Conservation (phyloP, 1,140 invertebrate species). For the Metaphire vulgaris region DNA sequence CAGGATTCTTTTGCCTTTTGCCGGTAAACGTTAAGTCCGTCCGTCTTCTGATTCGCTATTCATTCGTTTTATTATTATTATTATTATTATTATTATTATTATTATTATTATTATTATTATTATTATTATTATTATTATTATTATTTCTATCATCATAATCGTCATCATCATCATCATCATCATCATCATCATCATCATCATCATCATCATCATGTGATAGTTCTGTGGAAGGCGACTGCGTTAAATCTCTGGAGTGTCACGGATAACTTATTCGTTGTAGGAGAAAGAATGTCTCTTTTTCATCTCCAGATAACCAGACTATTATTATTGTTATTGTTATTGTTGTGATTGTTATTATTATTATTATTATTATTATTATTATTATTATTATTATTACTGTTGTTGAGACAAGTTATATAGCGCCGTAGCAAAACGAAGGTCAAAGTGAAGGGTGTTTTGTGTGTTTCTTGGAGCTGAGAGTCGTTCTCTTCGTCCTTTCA, state of each 20-base stretch:
- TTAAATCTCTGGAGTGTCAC: no score
- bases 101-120: slow-evolving; percentile 4
- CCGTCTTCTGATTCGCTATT: no score
- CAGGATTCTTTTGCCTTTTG: not conserved
- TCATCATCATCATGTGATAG: slow-evolving; percentile 2
- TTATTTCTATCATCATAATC: not conserved
- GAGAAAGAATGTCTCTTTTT: not conserved
- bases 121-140: not conserved
- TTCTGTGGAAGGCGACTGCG: no score
- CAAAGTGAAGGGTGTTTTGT: no score
- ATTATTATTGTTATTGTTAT: not conserved
- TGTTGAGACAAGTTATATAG: no score
- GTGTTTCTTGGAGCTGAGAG: no score
- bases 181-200: not conserved
- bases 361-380: no score
- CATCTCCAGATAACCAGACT: not conserved
- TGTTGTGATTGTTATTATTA: no score
- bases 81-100: slow-evolving; percentile 4
- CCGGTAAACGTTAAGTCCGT: no score
- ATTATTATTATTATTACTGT: no score
- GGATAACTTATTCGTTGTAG: not conserved
- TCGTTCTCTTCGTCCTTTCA: no score
- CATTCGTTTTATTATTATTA: not conserved
- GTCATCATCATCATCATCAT: slow-evolving; percentile 1
- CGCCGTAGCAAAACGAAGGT: no score